phyloP scores from a whole-genome alignment of 92 coral and sea anemone genomes.

The Bergia puertoricense region DNA sequence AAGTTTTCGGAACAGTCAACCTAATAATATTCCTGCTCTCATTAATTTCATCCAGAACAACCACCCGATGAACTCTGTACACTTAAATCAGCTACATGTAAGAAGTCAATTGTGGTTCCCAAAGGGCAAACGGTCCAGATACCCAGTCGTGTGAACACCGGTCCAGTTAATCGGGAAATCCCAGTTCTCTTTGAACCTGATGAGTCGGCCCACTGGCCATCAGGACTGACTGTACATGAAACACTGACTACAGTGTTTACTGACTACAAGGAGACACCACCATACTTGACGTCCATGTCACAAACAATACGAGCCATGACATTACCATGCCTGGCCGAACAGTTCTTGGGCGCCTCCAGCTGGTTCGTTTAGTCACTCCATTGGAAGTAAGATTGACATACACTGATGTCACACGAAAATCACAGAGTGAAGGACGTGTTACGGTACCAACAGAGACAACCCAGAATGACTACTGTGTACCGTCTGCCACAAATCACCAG shows the following conservation, averaged over 20 bases:
- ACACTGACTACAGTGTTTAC: constrained; percentile 52
- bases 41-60: constrained; percentile 34
- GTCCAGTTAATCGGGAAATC: constrained; percentile 40
- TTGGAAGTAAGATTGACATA: too few species aligned
- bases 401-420: too few species aligned
- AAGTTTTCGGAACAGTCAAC: constrained; percentile 10
- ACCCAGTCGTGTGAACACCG: constrained; percentile 56
- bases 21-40: constrained; percentile 7
- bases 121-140: constrained; percentile 42
- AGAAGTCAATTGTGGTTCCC: constrained; percentile 49
- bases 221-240: constrained; percentile 23
- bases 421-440: too few species aligned
- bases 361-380: too few species aligned
- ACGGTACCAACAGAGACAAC: too few species aligned
- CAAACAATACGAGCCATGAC: constrained; percentile 51
- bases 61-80: constrained; percentile 40
- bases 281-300: constrained; percentile 29
- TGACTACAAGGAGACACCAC: constrained; percentile 30
- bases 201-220: constrained; percentile 42
- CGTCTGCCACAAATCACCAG: too few species aligned
- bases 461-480: too few species aligned
- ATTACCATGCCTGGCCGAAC: constrained; percentile 52
- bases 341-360: constrained; percentile 13
- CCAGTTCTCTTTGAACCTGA: constrained; percentile 59
- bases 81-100: constrained; percentile 28